phyloP scores from a whole-genome alignment of 53 echinoderm and acorn worm species.

The Apostichopus leukothele region DNA sequence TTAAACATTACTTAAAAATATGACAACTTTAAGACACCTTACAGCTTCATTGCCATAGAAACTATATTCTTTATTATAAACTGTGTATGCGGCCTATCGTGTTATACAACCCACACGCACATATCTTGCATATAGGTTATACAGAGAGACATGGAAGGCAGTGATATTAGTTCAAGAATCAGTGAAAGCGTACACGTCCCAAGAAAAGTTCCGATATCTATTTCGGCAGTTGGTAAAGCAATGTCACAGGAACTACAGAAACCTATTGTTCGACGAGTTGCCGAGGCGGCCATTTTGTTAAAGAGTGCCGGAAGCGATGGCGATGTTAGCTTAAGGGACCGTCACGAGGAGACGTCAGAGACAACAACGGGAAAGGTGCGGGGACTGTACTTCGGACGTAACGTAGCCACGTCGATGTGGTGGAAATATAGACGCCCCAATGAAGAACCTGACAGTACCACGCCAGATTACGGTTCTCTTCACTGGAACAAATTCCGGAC shows the following conservation, averaged over 20 bases:
- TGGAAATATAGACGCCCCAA: slow-evolving; percentile 66
- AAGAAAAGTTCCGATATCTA: background rate
- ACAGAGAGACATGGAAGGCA: background rate
- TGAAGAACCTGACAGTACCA: slow-evolving; percentile 28
- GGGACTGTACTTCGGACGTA: slow-evolving; percentile 75
- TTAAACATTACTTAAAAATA: too few relatives aligned
- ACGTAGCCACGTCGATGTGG: slow-evolving; percentile 83
- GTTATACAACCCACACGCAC: too few relatives aligned
- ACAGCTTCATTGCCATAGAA: too few relatives aligned
- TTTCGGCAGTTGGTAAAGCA: slow-evolving; percentile 17
- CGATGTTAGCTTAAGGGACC: background rate
- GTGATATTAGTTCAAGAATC: background rate
- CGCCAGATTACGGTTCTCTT: background rate
- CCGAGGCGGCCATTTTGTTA: slow-evolving; percentile 4
- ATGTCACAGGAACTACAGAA: slow-evolving; percentile 27
- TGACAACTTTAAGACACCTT: too few relatives aligned
- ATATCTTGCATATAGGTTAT: too few relatives aligned
- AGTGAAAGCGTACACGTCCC: background rate
- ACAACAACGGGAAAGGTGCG: background rate
- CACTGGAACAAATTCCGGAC: slow-evolving; percentile 63
- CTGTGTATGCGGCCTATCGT: too few relatives aligned
- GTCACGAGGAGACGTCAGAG: background rate
- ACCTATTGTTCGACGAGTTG: background rate
- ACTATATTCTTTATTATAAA: too few relatives aligned
- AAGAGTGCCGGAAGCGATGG: background rate